These are phyloP conservation scores for Piezodorus guildinii DNA, from an alignment of 1,140 invertebrate species.

Conservation along the genomic window DNA sequence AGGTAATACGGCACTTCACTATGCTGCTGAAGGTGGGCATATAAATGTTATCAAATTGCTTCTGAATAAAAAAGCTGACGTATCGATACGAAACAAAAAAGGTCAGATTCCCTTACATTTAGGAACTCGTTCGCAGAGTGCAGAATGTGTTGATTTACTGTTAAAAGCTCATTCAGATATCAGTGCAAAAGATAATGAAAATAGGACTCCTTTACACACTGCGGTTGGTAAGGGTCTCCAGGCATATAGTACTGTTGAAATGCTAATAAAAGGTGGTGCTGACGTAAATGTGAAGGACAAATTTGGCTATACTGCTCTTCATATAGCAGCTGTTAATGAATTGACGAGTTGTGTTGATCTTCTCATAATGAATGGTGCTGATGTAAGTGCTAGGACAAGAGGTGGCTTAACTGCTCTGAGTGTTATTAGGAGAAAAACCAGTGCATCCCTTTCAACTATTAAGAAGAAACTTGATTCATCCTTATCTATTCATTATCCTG, in stretches of 20 bases:
- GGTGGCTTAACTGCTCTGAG: slow-evolving; percentile 70
- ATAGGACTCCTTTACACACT: slow-evolving; percentile 61
- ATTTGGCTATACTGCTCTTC: slow-evolving; percentile 79
- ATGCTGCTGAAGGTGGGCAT: slow-evolving; percentile 62
- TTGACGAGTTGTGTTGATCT: slow-evolving; percentile 71
- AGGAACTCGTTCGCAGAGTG: slow-evolving; percentile 58
- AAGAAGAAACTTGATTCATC: slow-evolving; percentile 63
- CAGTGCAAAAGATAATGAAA: slow-evolving; percentile 63
- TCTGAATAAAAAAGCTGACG: slow-evolving; percentile 58
- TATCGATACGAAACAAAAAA: slow-evolving; percentile 54
- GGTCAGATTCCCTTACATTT: slow-evolving; percentile 67
- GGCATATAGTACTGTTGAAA: slow-evolving; percentile 62
- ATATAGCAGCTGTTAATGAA: slow-evolving; percentile 74
- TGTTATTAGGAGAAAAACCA: slow-evolving; percentile 69
- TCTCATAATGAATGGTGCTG: slow-evolving; percentile 68
- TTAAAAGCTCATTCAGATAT: slow-evolving; percentile 58
- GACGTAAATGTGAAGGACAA: slow-evolving; percentile 76
- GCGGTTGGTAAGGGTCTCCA: slow-evolving; percentile 62
- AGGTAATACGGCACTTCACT: slow-evolving; percentile 56
- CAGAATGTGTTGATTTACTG: slow-evolving; percentile 63
- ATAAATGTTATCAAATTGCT: slow-evolving; percentile 53
- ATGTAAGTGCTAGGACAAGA: slow-evolving; percentile 70
- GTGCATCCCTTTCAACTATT: slow-evolving; percentile 63
- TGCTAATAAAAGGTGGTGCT: slow-evolving; percentile 58
- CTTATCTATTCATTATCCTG: slow-evolving; percentile 63